Evolutionary conservation across 92 coral and sea anemone species (phyloP), one percentile per base, ranked within the genome.

Genomic region (Desmophyllum pertusum): DNA sequence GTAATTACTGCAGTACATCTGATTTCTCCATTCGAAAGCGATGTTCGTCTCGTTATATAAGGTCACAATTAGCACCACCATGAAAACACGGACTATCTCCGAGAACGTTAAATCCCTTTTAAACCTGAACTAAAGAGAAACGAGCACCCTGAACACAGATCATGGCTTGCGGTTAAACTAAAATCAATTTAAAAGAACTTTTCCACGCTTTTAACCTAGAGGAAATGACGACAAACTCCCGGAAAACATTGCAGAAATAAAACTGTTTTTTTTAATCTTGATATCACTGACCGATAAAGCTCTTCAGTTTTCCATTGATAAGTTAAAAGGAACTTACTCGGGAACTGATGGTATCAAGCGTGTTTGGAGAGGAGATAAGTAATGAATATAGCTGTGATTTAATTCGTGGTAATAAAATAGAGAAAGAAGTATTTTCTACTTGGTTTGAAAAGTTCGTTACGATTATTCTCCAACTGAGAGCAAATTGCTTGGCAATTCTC

Each of bases 11-110:
- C 17, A 27, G 17, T 65, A 53, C 86, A 59, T 29, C 63, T 82
- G 79, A 71, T 53, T 70, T 82, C 33, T 40, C 59, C 86, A 80
- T 80, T 59, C 70, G 1, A 40, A 70, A 53, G 45, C 53, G 67
- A 40, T 71, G 72, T 46, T 36, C 18, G 6, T 36, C 86, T 82
- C 79, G 79, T 71, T 82, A 57, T 72, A 35, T 21, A 48, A 33
- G 86, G 86, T 82, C 86, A 29, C 86, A 71, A 82, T 82, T 82
- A 82, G 86, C 86, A 82, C 86, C 70, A 57, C 59, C 67, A 23
- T 29, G 33, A 50, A 71, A 41, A n/a, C 72, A 82, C 29, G 43
- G 1, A 29, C 36, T 35, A 13, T 48, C 69, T 61, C 52, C 43
- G 48, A 4, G 21, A 15, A 64, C 31, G 48, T 36, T 17, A 79